Base-by-base conservation (phyloP, 2,113 vertebrate genomes). In the Zootoca vivipara region DNA sequence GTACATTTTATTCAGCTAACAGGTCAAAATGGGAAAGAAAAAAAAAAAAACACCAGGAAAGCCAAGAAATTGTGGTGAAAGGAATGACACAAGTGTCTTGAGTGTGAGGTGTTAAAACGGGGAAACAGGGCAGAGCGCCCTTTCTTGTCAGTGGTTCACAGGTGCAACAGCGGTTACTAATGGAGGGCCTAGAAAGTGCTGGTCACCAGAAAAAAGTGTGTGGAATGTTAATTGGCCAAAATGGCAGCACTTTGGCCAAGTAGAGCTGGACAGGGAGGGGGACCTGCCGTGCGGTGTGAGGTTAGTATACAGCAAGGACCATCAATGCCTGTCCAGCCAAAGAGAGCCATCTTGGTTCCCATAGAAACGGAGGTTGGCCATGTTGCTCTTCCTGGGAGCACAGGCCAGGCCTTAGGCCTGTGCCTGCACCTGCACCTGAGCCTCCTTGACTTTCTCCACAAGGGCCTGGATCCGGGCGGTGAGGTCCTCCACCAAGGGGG, bases 381-480 rank as follows among this genome's bases (percentile, higher is more conserved):
- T 8, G 1, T 18, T 75, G 13, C 52, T 75, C 5, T 42, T 15
- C 52, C 52, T 15, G 20, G 18, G 58, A 28, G 26, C 3, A 30
- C 13, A 4, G 0, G 38, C 52, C n/a, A 56, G 6, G 12, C n/a
- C 16, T 95, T 96, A n/a, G 46, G 46, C 46, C 46, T 52, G 42
- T 9, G 46, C 46, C 46, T 52, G 46, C 10, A 3, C 46, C 46
- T 52, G 46, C 10, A 2, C 46, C 9, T 46, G 46, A 10, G 46
- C 46, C 46, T 52, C 46, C 65, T 97, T 96, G 92, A 97, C 89
- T 89, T 96, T 96, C 2, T 97, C 96, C 35, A 95, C 78, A 28
- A 96, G 75, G 42, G 13, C 56, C 78, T 97, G 94, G 15, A 98
- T 6, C 87, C 97, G 95, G 67, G 96, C 93, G 4, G 96, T 94